Evolutionary conservation across 1,140 invertebrate species (phyloP).

Genomic region (Cyclina sinensis): DNA sequence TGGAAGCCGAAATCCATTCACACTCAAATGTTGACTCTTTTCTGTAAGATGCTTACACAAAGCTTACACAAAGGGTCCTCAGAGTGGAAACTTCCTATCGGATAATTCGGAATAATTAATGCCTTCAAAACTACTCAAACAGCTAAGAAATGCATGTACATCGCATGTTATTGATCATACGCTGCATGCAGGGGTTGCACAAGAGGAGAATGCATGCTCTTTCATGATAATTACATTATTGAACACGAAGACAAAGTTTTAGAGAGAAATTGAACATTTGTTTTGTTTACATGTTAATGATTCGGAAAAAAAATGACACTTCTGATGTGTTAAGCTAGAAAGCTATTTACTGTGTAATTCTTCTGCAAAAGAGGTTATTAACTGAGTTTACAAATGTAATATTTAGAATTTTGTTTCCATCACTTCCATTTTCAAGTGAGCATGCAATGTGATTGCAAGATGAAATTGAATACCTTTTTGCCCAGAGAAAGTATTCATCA

Average conservation of each 20-base stretch:
- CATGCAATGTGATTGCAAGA: too few species aligned
- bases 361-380: too few species aligned
- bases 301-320: neutral
- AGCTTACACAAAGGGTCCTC: constrained; percentile 46
- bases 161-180: constrained; percentile 52
- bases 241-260: constrained; percentile 40
- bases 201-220: constrained; percentile 42
- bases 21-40: neutral
- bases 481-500: too few species aligned
- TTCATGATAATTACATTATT: constrained; percentile 61
- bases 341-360: too few species aligned
- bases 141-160: constrained; percentile 60
- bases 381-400: too few species aligned
- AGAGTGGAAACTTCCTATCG: neutral
- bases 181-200: constrained; percentile 38
- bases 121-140: constrained; percentile 40
- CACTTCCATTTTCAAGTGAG: too few species aligned
- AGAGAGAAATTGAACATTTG: constrained; percentile 43
- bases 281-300: constrained; percentile 40
- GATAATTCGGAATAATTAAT: constrained; percentile 60
- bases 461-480: too few species aligned
- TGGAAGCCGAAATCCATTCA: neutral
- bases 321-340: neutral
- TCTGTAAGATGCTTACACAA: too few species aligned
- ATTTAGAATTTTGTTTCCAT: too few species aligned